Conservation (phyloP, 2,888 invertebrate species). For the Megastigmus dorsalis region DNA sequence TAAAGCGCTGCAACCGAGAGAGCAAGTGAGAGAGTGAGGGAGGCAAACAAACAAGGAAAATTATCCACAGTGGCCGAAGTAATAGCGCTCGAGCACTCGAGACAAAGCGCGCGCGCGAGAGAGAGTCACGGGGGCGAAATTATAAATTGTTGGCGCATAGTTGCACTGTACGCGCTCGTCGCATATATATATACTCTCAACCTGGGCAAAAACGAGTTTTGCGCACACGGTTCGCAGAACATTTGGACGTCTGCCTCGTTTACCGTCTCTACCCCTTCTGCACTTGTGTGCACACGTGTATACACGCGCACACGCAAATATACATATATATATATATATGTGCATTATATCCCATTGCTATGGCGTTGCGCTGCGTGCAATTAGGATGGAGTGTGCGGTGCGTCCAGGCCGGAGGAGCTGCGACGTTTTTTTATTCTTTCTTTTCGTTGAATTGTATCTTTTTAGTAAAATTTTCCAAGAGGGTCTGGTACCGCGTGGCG, state of each 20-base stretch:
- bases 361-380: no score
- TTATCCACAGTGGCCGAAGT: conserved; percentile 69
- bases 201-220: conserved; percentile 22
- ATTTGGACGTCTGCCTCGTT: conserved; percentile 46
- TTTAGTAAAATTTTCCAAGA: not conserved
- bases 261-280: no score
- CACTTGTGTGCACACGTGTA: not conserved
- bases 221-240: conserved; percentile 37
- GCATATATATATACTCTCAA: not conserved
- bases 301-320: not conserved
- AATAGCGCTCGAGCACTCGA: conserved; percentile 66
- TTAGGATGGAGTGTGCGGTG: no score
- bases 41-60: conserved; percentile 57
- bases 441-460: no score
- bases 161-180: conserved; percentile 66
- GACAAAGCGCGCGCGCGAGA: conserved; percentile 58
- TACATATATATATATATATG: not conserved
- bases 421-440: not conserved
- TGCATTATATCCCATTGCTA: no score
- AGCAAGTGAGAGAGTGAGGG: not conserved
- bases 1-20: no score
- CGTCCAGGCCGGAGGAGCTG: not conserved
- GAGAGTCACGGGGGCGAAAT: conserved; percentile 60
- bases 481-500: no score
- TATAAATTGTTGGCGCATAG: conserved; percentile 71